These are phyloP conservation scores for Trachymyrmex cornetzi DNA, from an alignment of 1,140 invertebrate genomes.

Conservation along the genomic window DNA sequence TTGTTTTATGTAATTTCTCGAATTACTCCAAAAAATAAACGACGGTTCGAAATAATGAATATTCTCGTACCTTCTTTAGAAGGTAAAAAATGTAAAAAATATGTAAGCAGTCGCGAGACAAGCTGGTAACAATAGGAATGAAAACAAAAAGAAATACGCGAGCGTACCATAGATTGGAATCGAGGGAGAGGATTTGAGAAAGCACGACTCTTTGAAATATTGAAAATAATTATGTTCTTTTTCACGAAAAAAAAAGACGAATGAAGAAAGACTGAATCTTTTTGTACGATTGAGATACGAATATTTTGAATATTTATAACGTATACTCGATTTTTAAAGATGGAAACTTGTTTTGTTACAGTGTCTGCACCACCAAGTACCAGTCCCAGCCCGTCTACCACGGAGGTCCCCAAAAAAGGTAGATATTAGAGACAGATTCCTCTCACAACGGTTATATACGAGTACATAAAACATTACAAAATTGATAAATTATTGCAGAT, in stretches of 20 bases:
- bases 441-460: not conserved
- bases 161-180: not conserved
- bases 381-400: constrained; percentile 87
- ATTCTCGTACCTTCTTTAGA: not conserved
- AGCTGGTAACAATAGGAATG: constrained; percentile 11
- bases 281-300: not conserved
- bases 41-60: not conserved
- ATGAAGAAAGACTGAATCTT: not conserved
- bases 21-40: not conserved
- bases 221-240: constrained; percentile 32
- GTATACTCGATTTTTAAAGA: constrained; percentile 75
- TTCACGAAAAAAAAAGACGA: constrained; percentile 7
- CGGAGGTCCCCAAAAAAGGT: constrained; percentile 86
- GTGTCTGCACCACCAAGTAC: constrained; percentile 88
- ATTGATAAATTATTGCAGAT: not conserved
- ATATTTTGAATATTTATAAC: not conserved
- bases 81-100: no score
- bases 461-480: not conserved
- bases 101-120: not conserved
- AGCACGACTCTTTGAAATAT: not conserved
- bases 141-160: not conserved
- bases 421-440: constrained; percentile 58
- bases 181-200: not conserved
- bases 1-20: not conserved
- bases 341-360: constrained; percentile 83